phyloP scores from a whole-genome alignment of 1,140 invertebrate species.

The Trichonephila clavipes region DNA sequence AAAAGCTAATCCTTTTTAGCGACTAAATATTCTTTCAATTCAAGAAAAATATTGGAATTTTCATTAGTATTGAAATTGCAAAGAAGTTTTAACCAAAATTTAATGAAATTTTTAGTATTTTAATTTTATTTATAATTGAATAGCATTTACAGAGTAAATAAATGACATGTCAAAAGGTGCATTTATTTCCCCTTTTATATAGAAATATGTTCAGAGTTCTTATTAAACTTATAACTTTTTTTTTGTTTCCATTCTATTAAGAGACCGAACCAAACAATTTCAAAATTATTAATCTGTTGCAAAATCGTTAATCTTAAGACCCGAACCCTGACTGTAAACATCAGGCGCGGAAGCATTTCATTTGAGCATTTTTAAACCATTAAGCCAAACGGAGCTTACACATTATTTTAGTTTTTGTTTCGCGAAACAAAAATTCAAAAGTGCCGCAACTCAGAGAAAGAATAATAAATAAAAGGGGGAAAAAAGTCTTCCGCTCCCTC shows the following conservation, averaged over 20 bases:
- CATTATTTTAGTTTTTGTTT: conserved; percentile 52
- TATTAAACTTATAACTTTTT: not conserved
- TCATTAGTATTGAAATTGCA: not conserved
- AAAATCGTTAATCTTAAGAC: conserved; percentile 32
- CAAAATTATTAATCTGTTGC: conserved; percentile 50
- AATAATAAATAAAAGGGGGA: conserved; percentile 14
- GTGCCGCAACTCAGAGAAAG: conserved; percentile 44
- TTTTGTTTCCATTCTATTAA: not conserved
- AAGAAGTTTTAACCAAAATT: not conserved
- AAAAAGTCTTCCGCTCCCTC: not conserved
- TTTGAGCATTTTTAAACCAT: conserved; percentile 60
- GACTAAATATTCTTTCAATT: too few species aligned
- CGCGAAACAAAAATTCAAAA: conserved; percentile 46
- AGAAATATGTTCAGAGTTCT: not conserved
- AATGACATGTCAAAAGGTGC: too few species aligned
- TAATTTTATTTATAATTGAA: too few species aligned
- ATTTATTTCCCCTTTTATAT: not conserved
- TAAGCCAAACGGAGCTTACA: conserved; percentile 33
- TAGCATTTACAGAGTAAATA: too few species aligned
- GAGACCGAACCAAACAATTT: not conserved
- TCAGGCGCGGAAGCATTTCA: not conserved
- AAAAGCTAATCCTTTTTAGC: too few species aligned
- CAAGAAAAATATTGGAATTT: too few species aligned
- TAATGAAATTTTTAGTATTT: too few species aligned
- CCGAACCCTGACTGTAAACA: not conserved